A percentile compares a stretch with the other conserved stretches of the same genome.
These are phyloP conservation scores for Capreolus pygargus DNA, from an alignment of 2,113 vertebrate genomes.

Conservation along the genomic window DNA sequence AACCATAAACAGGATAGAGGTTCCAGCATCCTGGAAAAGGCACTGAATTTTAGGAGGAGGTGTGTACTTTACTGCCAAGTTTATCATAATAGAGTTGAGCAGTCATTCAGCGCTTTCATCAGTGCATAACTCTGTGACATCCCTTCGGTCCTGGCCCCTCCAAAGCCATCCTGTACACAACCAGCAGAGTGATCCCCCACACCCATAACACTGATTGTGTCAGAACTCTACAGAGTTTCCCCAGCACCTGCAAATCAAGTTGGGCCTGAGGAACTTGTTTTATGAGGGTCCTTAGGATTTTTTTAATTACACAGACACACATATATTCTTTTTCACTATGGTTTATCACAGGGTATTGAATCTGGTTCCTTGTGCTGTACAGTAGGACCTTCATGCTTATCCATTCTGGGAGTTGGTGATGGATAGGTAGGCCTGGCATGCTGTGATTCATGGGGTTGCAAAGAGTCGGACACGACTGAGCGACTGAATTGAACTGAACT, in stretches of 20 bases:
- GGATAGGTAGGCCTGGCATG: too few relatives aligned
- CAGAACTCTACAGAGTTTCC: not conserved
- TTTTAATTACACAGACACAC: not conserved
- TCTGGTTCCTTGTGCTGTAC: not conserved
- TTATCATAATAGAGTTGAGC: slow-evolving; percentile 52
- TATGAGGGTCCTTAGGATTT: not conserved
- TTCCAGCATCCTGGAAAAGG: not conserved
- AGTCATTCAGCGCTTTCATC: not conserved
- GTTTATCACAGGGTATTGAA: not conserved
- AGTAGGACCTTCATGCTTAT: not conserved
- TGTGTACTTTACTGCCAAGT: slow-evolving; percentile 22
- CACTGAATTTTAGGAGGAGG: slow-evolving; percentile 6
- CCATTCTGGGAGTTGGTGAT: too few relatives aligned
- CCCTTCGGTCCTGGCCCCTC: not conserved
- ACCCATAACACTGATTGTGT: not conserved
- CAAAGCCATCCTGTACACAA: not conserved
- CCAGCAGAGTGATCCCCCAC: not conserved
- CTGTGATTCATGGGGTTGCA: too few relatives aligned
- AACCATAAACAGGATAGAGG: not conserved
- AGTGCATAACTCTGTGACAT: not conserved
- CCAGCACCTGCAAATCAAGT: not conserved
- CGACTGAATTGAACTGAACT: too few relatives aligned
- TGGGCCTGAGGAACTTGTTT: not conserved
- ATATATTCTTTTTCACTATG: not conserved
- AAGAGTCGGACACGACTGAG: too few relatives aligned